These are phyloP conservation scores for Sympetrum striolatum DNA, from an alignment of 2,888 invertebrate genomes.

Conservation along the genomic window DNA sequence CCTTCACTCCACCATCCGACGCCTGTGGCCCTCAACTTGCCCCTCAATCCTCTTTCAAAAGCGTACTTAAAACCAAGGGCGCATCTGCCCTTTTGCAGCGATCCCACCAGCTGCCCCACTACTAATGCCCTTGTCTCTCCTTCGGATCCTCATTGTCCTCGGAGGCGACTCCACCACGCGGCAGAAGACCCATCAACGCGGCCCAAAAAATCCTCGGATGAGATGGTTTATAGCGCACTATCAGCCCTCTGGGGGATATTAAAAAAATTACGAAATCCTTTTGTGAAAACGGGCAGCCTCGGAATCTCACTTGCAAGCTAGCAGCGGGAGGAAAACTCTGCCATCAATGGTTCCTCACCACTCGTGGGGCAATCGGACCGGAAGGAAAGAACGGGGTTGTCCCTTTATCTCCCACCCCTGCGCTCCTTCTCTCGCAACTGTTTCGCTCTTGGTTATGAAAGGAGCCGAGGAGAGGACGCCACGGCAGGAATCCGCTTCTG, in stretches of 20 bases:
- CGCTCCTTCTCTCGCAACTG: background rate
- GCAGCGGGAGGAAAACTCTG: background rate
- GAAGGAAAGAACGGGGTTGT: background rate
- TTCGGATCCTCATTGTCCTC: conserved; percentile 9
- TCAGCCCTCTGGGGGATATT: background rate
- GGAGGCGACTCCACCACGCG: background rate
- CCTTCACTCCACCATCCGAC: background rate
- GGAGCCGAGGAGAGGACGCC: background rate
- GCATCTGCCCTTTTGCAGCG: background rate
- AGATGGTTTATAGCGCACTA: background rate
- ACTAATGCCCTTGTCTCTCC: conserved; percentile 27
- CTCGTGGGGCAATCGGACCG: background rate
- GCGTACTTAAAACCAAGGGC: background rate
- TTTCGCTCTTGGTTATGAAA: background rate
- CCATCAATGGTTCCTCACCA: background rate
- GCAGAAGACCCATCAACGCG: background rate
- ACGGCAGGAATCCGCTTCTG: too few species aligned
- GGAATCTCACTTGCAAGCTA: background rate
- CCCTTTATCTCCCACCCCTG: background rate
- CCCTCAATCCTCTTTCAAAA: conserved; percentile 9
- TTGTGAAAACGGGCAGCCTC: background rate
- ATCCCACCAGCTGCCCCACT: conserved; percentile 12
- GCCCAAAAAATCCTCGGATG: background rate
- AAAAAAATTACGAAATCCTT: background rate
- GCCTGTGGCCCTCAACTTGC: background rate